Evolutionary conservation across 2,888 invertebrate species (phyloP).

Genomic region (Drosophila melanosoma): DNA sequence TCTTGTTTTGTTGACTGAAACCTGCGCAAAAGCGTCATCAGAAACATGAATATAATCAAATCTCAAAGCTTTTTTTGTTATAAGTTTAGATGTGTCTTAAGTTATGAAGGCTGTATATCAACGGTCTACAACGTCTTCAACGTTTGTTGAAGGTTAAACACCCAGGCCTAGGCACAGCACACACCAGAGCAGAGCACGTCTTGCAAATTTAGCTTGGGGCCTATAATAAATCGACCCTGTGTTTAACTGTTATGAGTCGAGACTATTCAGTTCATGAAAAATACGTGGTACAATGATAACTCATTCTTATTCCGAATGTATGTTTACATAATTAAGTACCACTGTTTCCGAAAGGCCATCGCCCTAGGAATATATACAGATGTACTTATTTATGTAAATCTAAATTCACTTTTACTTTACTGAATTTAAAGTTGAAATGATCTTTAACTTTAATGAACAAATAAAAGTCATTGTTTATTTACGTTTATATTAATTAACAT

Average conservation of each 20-base stretch:
- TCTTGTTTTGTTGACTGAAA: constrained; percentile 8
- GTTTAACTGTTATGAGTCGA: constrained; percentile 12
- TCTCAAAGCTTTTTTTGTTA: not conserved
- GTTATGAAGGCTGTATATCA: constrained; percentile 57
- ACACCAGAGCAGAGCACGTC: not conserved
- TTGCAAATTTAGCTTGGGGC: constrained; percentile 33
- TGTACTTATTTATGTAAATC: not conserved
- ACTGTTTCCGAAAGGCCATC: not conserved
- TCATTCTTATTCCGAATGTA: constrained; percentile 9
- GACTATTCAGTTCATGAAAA: constrained; percentile 4
- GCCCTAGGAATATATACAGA: not conserved
- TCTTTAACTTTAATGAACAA: not conserved
- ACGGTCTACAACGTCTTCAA: constrained; percentile 45
- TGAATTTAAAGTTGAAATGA: not conserved
- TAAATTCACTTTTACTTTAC: not conserved
- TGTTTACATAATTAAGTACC: not conserved
- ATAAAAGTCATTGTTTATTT: constrained; percentile 3
- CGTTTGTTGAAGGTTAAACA: constrained; percentile 43
- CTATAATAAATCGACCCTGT: constrained; percentile 22
- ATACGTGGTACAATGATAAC: constrained; percentile 15
- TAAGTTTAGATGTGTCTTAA: constrained; percentile 1
- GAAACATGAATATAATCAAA: constrained; percentile 15
- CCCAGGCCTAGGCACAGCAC: constrained; percentile 14
- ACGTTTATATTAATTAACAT: not conserved
- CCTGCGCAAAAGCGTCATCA: not conserved